phyloP scores from a whole-genome alignment of 1,140 invertebrate species.

The Cydia fagiglandana region DNA sequence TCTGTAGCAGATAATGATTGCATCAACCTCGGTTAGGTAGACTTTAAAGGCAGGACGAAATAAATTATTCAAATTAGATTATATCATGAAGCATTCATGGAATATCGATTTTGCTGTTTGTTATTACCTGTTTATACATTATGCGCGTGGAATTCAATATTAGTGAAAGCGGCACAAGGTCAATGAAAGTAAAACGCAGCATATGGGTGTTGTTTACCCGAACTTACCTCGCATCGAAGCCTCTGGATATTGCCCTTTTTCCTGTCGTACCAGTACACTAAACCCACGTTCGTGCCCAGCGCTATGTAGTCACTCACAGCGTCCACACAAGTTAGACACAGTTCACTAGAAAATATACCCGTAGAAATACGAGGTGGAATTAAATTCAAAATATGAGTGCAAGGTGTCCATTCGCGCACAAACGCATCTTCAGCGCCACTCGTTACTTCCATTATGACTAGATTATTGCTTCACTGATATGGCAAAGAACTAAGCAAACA shows the following conservation, averaged over 20 bases:
- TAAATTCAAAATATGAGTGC: conserved; percentile 87
- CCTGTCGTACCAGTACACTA: conserved; percentile 92
- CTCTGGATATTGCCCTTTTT: conserved; percentile 87
- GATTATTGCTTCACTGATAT: conserved; percentile 30
- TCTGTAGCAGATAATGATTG: conserved; percentile 1
- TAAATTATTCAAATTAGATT: background rate
- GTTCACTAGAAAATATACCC: conserved; percentile 88
- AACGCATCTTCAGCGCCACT: conserved; percentile 81
- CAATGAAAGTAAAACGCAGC: conserved; percentile 40
- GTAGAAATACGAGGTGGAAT: conserved; percentile 89
- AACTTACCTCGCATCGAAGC: conserved; percentile 87
- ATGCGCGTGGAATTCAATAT: background rate
- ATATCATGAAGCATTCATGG: background rate
- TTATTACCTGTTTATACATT: background rate
- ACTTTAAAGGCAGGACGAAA: background rate
- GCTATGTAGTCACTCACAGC: conserved; percentile 88
- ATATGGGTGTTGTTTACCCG: conserved; percentile 42
- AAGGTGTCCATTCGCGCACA: conserved; percentile 89
- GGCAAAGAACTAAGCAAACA: background rate
- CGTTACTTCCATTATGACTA: conserved; percentile 67
- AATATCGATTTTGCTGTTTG: background rate
- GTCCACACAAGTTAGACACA: conserved; percentile 92
- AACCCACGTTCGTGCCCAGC: conserved; percentile 90
- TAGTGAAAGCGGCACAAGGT: conserved; percentile 40
- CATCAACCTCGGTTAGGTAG: background rate